Percentiles rank a stretch among this genome's conserved stretches.
These are phyloP conservation scores for Merops nubicus DNA, from an alignment of 2,113 vertebrate genomes.

Conservation along the genomic window DNA sequence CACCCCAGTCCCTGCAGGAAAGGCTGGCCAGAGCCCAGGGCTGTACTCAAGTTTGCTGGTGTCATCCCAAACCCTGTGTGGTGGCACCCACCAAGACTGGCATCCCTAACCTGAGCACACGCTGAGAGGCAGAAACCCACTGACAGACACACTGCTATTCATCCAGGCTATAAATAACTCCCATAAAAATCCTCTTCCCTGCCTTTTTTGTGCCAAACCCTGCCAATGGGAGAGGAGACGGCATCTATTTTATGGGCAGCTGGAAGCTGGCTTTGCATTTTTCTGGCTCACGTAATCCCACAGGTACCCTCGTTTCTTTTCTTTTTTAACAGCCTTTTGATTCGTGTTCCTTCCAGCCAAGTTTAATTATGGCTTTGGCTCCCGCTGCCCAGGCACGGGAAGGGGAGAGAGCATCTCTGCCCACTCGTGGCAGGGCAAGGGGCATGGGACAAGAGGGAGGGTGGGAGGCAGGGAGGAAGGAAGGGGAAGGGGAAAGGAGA, in stretches of 20 bases:
- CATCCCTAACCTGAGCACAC: background rate
- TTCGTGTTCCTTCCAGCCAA: slow-evolving; percentile 42
- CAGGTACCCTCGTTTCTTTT: slow-evolving; percentile 41
- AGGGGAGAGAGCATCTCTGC: background rate
- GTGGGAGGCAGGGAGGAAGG: background rate
- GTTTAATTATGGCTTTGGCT: slow-evolving; percentile 29
- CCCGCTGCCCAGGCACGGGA: background rate
- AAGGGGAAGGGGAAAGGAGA: too few relatives aligned
- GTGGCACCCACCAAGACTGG: rapidly evolving
- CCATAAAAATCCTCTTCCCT: slow-evolving; percentile 36
- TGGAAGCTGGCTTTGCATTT: slow-evolving; percentile 46
- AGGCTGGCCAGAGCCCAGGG: background rate
- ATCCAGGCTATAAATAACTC: slow-evolving; percentile 40
- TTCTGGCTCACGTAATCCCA: slow-evolving; percentile 20
- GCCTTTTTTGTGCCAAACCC: slow-evolving; percentile 28
- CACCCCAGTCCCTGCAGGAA: background rate
- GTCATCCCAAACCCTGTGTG: background rate
- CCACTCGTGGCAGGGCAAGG: background rate
- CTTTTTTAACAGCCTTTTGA: slow-evolving; percentile 52
- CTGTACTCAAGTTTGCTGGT: background rate
- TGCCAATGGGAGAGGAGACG: slow-evolving; percentile 27
- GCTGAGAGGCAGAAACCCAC: background rate
- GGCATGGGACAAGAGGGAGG: rapidly evolving
- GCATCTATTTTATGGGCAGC: slow-evolving; percentile 52
- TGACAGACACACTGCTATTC: background rate